These are phyloP conservation scores for Platycnemis pennipes DNA, from an alignment of 2,888 invertebrate genomes.

Conservation along the genomic window DNA sequence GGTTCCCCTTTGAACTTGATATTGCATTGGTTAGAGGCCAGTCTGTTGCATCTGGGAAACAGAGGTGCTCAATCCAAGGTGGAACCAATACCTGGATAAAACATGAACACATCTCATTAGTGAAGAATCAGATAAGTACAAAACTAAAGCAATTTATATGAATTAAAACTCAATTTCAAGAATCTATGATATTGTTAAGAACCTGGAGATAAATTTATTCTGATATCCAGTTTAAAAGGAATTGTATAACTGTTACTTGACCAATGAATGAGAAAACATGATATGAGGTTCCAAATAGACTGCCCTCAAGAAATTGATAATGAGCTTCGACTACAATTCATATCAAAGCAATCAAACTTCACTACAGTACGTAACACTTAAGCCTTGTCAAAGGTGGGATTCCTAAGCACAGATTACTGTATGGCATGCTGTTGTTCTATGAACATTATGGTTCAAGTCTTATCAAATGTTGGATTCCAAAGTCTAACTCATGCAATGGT, in stretches of 20 bases:
- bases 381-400: not conserved
- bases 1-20: not conserved
- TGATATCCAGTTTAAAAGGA: not conserved
- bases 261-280: not conserved
- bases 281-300: not conserved
- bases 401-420: not conserved
- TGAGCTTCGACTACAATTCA: not conserved
- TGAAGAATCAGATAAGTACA: not conserved
- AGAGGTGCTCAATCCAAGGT: constrained; percentile 86
- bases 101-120: constrained; percentile 58
- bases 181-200: not conserved
- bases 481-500: too few species aligned
- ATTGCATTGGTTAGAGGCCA: constrained; percentile 77
- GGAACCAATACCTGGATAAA: constrained; percentile 82
- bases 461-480: too few species aligned
- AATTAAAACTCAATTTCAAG: not conserved
- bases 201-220: not conserved
- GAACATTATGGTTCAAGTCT: too few species aligned
- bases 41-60: constrained; percentile 88
- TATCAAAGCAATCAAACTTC: not conserved
- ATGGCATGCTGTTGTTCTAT: too few species aligned
- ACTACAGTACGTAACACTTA: not conserved
- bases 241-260: not conserved
- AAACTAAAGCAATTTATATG: constrained; percentile 62
- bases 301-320: not conserved